These are phyloP conservation scores for Goniozus legneri DNA, from an alignment of 1,140 invertebrate species.

Conservation along the genomic window DNA sequence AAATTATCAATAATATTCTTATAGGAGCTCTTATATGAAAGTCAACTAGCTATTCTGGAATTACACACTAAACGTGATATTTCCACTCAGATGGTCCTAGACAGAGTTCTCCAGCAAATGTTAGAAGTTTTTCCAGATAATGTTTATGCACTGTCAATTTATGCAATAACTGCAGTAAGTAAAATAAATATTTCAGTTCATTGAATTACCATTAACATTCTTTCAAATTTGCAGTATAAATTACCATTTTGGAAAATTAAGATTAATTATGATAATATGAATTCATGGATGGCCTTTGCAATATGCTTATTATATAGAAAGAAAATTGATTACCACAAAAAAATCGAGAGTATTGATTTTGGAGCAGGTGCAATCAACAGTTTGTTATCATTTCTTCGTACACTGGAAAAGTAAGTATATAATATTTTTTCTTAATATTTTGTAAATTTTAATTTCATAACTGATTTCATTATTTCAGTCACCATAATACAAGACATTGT, in stretches of 20 bases:
- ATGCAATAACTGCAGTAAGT: too few relatives aligned
- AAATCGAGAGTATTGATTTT: conserved; percentile 23
- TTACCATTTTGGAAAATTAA: conserved; percentile 42
- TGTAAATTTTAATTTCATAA: too few relatives aligned
- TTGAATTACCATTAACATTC: too few relatives aligned
- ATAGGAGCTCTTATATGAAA: conserved; percentile 44
- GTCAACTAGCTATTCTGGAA: conserved; percentile 48
- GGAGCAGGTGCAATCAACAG: conserved; percentile 40
- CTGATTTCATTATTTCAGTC: too few relatives aligned
- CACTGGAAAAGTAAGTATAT: conserved; percentile 30
- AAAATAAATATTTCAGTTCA: too few relatives aligned
- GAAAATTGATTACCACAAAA: conserved; percentile 30
- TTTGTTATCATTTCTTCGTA: conserved; percentile 39
- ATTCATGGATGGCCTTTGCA: conserved; percentile 37
- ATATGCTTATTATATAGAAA: conserved; percentile 39
- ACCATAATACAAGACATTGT: conserved; percentile 51
- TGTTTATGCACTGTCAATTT: conserved; percentile 52
- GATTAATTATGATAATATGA: conserved; percentile 20
- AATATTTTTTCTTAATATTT: neutral
- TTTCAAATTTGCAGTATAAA: conserved; percentile 45
- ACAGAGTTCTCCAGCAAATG: conserved; percentile 28
- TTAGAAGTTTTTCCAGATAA: conserved; percentile 59
- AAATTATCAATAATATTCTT: conserved; percentile 17
- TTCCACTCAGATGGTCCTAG: conserved; percentile 16
- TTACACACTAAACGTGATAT: conserved; percentile 34